Percentiles rank a stretch among this genome's conserved stretches.
Evolutionary conservation across 2,113 vertebrate species (phyloP).

Genomic region (Sakesphorus luctuosus): DNA sequence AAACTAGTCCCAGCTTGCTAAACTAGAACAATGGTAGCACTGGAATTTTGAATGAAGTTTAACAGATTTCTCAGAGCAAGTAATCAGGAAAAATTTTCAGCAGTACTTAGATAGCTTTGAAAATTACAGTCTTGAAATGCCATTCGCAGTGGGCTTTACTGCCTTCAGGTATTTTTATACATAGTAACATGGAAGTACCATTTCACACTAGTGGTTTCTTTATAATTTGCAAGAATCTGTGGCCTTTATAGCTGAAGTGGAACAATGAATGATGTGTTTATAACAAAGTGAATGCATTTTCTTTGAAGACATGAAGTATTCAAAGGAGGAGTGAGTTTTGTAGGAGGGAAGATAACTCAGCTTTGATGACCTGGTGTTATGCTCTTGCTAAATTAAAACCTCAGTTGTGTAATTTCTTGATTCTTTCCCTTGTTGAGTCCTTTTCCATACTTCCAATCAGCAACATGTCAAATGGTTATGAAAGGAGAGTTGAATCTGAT

Average conservation of each 20-base stretch:
- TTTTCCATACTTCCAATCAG: not conserved
- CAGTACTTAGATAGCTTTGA: not conserved
- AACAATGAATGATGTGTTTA: not conserved
- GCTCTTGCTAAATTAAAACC: not conserved
- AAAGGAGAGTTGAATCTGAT: not conserved
- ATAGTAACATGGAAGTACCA: not conserved
- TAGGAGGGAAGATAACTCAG: not conserved
- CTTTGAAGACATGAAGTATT: not conserved
- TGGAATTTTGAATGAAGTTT: not conserved
- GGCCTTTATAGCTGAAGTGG: not conserved
- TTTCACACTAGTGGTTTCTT: not conserved
- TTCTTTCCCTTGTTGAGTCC: not conserved
- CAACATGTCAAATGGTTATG: not conserved
- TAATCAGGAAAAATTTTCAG: not conserved
- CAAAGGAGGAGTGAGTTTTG: not conserved
- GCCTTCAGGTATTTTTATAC: not conserved
- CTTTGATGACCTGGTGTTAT: not conserved
- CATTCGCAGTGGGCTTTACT: not conserved
- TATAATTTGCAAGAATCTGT: not conserved
- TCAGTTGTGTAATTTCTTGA: not conserved
- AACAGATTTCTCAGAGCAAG: not conserved
- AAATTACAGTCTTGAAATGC: not conserved
- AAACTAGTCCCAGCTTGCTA: too few relatives aligned
- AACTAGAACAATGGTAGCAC: not conserved
- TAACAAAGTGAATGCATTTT: not conserved